phyloP scores from a whole-genome alignment of 2,113 vertebrate species.

The Pollachius pollachius region DNA sequence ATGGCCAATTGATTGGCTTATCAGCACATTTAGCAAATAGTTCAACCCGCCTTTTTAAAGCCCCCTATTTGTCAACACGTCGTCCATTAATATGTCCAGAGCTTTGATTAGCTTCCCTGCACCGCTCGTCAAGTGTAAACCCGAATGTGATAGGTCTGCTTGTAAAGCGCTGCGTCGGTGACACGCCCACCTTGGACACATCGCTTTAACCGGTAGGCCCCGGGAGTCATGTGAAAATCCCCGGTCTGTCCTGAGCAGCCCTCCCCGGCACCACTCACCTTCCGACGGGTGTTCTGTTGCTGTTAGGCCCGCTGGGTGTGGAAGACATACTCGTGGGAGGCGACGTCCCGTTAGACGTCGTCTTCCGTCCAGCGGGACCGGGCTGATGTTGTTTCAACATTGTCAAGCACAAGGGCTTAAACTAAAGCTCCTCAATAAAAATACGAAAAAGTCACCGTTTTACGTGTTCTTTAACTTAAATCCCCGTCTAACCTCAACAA shows the following conservation, averaged over 20 bases:
- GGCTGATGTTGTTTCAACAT: slow-evolving; percentile 76
- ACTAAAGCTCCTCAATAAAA: slow-evolving; percentile 23
- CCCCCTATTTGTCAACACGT: slow-evolving; percentile 14
- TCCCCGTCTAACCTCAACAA: slow-evolving; percentile 44
- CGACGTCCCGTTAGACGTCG: slow-evolving; percentile 71
- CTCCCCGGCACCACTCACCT: slow-evolving; percentile 57
- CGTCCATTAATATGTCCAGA: neutral
- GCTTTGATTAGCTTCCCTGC: slow-evolving; percentile 24
- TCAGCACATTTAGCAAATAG: too few species aligned
- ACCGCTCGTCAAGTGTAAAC: slow-evolving; percentile 35
- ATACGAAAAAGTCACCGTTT: neutral
- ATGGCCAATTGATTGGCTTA: too few species aligned
- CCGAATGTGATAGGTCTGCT: slow-evolving; percentile 40
- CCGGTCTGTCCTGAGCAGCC: slow-evolving; percentile 50
- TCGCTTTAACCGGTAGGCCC: slow-evolving; percentile 75
- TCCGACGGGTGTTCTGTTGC: slow-evolving; percentile 65
- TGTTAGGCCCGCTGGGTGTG: slow-evolving; percentile 65
- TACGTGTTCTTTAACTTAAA: neutral
- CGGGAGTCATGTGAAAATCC: slow-evolving; percentile 42
- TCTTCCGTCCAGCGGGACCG: slow-evolving; percentile 70
- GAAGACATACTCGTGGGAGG: slow-evolving; percentile 66
- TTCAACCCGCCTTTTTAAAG: slow-evolving; percentile 26
- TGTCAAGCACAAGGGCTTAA: slow-evolving; percentile 51
- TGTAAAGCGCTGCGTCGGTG: neutral
- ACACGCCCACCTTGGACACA: slow-evolving; percentile 55